phyloP scores from a whole-genome alignment of 2,888 invertebrate species.

The Isotomurus palustris region DNA sequence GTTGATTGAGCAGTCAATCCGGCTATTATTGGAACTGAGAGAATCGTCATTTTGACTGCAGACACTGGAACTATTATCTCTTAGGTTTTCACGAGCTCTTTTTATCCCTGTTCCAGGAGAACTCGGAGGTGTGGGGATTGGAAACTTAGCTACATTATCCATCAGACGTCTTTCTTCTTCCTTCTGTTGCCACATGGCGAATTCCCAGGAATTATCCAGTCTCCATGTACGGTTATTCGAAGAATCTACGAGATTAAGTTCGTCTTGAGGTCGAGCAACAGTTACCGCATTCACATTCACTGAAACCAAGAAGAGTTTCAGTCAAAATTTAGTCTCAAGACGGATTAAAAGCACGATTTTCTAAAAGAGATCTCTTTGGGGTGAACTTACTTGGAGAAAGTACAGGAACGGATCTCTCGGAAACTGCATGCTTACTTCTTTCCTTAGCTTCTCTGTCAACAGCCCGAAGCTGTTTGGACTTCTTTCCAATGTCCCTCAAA shows the following conservation, averaged over 20 bases:
- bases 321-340: slow-evolving; percentile 13
- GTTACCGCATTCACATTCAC: neutral
- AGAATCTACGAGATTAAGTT: slow-evolving; percentile 19
- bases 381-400: too few relatives aligned
- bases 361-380: too few relatives aligned
- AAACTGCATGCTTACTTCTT: too few relatives aligned
- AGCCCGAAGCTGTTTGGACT: slow-evolving; percentile 18
- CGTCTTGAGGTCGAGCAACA: neutral
- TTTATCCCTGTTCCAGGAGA: slow-evolving; percentile 24
- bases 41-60: slow-evolving; percentile 37
- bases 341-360: slow-evolving; percentile 11
- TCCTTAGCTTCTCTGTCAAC: too few relatives aligned
- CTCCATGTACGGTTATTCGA: slow-evolving; percentile 43
- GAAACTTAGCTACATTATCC: slow-evolving; percentile 37
- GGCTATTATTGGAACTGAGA: slow-evolving; percentile 32
- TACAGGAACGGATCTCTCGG: too few relatives aligned
- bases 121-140: slow-evolving; percentile 36
- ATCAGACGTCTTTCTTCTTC: slow-evolving; percentile 29
- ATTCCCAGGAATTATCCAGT: slow-evolving; percentile 44
- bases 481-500: slow-evolving; percentile 13
- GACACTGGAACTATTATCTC: slow-evolving; percentile 27
- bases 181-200: slow-evolving; percentile 40
- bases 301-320: neutral
- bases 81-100: slow-evolving; percentile 21
- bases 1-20: slow-evolving; percentile 30